Evolutionary conservation across 2,888 invertebrate species (phyloP).

Genomic region (Drymonia ruficornis): DNA sequence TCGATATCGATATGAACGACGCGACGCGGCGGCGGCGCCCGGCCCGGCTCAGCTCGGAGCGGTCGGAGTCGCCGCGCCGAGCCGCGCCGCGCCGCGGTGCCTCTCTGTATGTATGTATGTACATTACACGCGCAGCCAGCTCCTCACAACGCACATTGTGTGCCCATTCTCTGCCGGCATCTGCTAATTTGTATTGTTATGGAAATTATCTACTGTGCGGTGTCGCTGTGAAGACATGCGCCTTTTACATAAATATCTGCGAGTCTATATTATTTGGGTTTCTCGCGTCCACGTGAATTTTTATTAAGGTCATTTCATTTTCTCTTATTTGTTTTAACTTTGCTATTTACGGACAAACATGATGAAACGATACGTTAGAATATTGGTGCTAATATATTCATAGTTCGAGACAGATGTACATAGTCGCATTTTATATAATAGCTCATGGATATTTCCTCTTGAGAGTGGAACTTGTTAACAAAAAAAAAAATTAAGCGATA

Average conservation of each 20-base stretch:
- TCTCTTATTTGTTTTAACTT: not conserved
- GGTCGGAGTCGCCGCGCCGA: not conserved
- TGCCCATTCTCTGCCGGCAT: not conserved
- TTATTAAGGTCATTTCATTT: not conserved
- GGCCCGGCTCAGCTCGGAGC: not conserved
- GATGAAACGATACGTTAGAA: not conserved
- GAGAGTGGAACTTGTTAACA: too few species aligned
- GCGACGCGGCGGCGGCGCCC: too few species aligned
- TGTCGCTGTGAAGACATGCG: not conserved
- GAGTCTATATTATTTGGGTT: not conserved
- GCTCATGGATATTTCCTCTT: too few species aligned
- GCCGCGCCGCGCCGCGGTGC: too few species aligned
- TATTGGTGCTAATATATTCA: not conserved
- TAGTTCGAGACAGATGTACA: not conserved
- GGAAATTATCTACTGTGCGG: not conserved
- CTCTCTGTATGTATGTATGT: not conserved
- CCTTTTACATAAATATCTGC: not conserved
- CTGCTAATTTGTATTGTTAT: conserved; percentile 2
- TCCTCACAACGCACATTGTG: not conserved
- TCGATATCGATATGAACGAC: not conserved
- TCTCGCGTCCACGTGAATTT: not conserved
- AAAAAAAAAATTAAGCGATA: too few species aligned
- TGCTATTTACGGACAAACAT: not conserved
- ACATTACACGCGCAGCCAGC: not conserved
- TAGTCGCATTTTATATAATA: too few species aligned